Conservation (phyloP, 2,888 invertebrate genomes). For the Euproctis similis region DNA sequence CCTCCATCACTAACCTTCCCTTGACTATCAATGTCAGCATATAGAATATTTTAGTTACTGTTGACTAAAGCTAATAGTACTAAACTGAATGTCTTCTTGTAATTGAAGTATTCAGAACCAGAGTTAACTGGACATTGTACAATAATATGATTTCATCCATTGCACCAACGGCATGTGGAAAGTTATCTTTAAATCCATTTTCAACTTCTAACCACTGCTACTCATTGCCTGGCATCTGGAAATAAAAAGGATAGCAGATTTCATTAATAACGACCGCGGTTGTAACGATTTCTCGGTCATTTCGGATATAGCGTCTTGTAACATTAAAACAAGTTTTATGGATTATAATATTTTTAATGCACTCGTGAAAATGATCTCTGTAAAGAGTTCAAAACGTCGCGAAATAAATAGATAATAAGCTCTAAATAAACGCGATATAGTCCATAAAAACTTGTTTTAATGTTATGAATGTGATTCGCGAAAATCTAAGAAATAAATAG, state of each 20-base stretch:
- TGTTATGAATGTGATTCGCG: too few species aligned
- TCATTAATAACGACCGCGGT: too few species aligned
- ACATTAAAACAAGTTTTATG: too few species aligned
- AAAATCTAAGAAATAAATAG: too few species aligned
- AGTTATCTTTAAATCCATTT: conserved; percentile 2
- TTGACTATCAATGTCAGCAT: background rate
- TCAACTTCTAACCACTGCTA: conserved; percentile 1
- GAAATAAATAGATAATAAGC: too few species aligned
- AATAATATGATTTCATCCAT: conserved; percentile 9
- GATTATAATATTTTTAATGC: too few species aligned
- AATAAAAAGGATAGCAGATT: background rate
- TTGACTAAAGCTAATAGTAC: conserved; percentile 11
- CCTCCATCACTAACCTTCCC: conserved; percentile 3
- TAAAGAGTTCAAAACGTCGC: too few species aligned
- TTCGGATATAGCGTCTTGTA: too few species aligned
- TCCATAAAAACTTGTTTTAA: too few species aligned
- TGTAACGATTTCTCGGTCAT: too few species aligned
- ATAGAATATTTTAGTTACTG: conserved; percentile 3
- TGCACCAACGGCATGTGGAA: conserved; percentile 7
- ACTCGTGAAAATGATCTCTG: too few species aligned
- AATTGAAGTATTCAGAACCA: conserved; percentile 9
- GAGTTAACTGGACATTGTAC: conserved; percentile 10
- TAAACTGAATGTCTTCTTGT: conserved; percentile 9
- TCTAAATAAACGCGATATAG: too few species aligned
- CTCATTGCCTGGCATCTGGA: conserved; percentile 1